phyloP scores from a whole-genome alignment of 2,797 vertebrate species.

The Sebastes minor region DNA sequence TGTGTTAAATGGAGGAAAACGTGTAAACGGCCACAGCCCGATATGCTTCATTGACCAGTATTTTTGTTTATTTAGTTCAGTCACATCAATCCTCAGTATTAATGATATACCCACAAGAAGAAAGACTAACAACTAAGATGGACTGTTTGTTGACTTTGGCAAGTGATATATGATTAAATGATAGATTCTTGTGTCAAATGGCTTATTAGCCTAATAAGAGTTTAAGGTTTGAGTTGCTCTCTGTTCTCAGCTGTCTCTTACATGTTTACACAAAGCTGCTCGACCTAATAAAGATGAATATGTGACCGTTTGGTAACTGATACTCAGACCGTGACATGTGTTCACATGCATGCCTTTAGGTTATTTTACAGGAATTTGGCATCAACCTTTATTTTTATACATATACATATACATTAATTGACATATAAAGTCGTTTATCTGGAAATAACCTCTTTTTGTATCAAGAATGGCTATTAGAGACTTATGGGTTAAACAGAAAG shows the following conservation, averaged over 20 bases:
- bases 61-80: constrained; percentile 59
- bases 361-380: background rate
- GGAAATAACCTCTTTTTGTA: constrained; percentile 23
- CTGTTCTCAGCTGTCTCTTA: constrained; percentile 21
- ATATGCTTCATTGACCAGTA: background rate
- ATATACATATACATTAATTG: background rate
- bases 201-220: constrained; percentile 39
- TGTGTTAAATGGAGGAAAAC: constrained; percentile 40
- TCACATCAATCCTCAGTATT: constrained; percentile 35
- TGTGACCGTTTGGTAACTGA: constrained; percentile 2
- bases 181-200: constrained; percentile 48
- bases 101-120: constrained; percentile 43
- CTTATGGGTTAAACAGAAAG: constrained; percentile 17
- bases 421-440: constrained; percentile 7
- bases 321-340: background rate
- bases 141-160: constrained; percentile 49
- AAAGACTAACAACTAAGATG: constrained; percentile 48
- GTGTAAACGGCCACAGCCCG: constrained; percentile 2
- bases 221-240: constrained; percentile 33
- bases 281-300: constrained; percentile 41
- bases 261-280: constrained; percentile 30
- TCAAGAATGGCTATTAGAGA: constrained; percentile 25
- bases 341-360: background rate
- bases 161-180: constrained; percentile 40
- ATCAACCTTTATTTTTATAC: constrained; percentile 1